Evolutionary conservation across 2,797 vertebrate species (phyloP), one percentile per base, ranked within the genome.

Genomic region (Florisuga fusca): DNA sequence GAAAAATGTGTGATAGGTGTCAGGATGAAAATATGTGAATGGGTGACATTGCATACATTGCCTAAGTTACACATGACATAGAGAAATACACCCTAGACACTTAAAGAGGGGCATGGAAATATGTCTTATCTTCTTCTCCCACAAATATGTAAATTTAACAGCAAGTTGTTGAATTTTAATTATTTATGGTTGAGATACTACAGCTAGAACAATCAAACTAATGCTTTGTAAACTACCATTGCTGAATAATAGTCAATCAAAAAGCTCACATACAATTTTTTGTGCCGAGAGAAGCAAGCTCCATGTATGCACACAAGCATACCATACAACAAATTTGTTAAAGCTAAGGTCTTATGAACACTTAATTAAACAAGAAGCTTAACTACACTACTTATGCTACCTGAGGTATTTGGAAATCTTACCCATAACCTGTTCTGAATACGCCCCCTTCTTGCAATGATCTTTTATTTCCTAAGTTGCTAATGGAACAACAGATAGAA

Each of bases 401-500:
- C 51, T 2, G 21, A 71, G 64, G 92, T 93, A 95, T 89, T 71
- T 91, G 59, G 45, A 94, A 87, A 81, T 77, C 87, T 82, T 63
- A 79, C 55, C 31, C 23, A 45, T 41, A 82, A 87, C 36, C 48
- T 79, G 63, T 82, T 41, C 53, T 73, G 43, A 83, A 31, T 80
- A 77, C 71, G 77, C 91, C 64, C 54, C 91, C 48, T 53, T 89
- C 51, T 84, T 89, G 53, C 36, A 89, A 43, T 54, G 72, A 71
- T 89, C 72, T 87, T 18, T 59, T 85, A 77, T 84, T 93, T 95
- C 27, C 68, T 84, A 59, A 12, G 67, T 84, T 69, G 48, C 59
- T 94, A 93, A 87, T 53, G 61, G 59, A 84, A 84, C 78, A 94
- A 89, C 38, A 92, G 86, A 55, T 50, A 80, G 89, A 84, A 90